Conservation (phyloP, 2,797 vertebrate genomes). For the Ctenopoma kingsleyae region DNA sequence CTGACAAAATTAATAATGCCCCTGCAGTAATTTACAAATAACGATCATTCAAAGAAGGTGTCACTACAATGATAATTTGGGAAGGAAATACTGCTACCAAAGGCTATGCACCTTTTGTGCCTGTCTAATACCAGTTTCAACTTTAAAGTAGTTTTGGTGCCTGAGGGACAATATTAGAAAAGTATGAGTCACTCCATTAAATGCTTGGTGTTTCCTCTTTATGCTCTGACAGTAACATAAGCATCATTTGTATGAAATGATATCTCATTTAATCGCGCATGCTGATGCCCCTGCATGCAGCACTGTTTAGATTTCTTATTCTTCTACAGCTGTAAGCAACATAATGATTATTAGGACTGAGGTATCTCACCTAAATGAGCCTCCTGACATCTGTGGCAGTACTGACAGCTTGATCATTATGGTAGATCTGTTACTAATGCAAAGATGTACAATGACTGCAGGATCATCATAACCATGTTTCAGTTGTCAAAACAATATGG, state of each 20-base stretch:
- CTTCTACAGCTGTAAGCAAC: slow-evolving; percentile 14
- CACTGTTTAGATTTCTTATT: slow-evolving; percentile 14
- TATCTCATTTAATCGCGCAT: slow-evolving; percentile 33
- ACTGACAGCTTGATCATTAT: slow-evolving; percentile 36
- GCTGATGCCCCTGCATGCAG: slow-evolving; percentile 17
- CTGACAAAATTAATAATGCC: background rate
- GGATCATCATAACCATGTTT: background rate
- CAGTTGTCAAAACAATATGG: slow-evolving; percentile 2
- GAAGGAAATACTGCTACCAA: background rate
- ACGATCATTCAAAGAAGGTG: background rate
- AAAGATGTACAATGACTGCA: background rate
- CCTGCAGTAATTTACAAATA: background rate
- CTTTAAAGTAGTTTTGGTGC: background rate
- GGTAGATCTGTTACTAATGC: slow-evolving; percentile 20
- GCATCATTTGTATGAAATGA: slow-evolving; percentile 16
- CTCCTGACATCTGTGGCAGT: slow-evolving; percentile 20
- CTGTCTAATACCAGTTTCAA: background rate
- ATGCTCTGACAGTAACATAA: slow-evolving; percentile 9
- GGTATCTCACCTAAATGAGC: slow-evolving; percentile 29
- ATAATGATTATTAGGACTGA: slow-evolving; percentile 35
- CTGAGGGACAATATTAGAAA: background rate
- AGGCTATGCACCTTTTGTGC: background rate
- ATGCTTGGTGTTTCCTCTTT: slow-evolving; percentile 8
- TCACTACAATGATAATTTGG: background rate
- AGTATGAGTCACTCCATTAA: background rate